These are phyloP conservation scores for Oophaga sylvatica DNA, from an alignment of 2,797 vertebrate genomes.

Conservation along the genomic window DNA sequence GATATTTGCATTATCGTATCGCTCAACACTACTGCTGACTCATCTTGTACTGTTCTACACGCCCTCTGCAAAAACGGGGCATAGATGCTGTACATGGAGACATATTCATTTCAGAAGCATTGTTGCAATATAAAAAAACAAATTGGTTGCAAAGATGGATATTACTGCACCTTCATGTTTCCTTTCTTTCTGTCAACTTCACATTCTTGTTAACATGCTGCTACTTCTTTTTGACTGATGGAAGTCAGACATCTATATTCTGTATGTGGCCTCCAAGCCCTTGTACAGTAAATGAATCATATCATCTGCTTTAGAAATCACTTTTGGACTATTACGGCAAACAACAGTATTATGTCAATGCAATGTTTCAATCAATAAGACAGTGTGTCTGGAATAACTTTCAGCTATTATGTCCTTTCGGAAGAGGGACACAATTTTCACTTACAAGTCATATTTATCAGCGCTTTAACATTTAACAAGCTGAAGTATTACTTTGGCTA, in stretches of 20 bases:
- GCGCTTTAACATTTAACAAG: conserved; percentile 64
- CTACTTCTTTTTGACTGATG: background rate
- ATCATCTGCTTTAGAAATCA: conserved; percentile 40
- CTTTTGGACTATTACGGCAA: conserved; percentile 29
- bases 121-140: background rate
- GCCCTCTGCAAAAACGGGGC: background rate
- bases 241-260: background rate
- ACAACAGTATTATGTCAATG: background rate
- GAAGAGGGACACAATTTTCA: conserved; percentile 65
- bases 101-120: background rate
- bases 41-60: too few species aligned
- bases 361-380: conserved; percentile 47
- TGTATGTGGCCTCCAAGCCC: conserved; percentile 14
- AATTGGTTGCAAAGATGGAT: background rate
- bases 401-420: conserved; percentile 55
- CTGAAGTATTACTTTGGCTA: conserved; percentile 44
- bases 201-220: background rate
- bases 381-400: conserved; percentile 43
- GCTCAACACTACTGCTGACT: too few species aligned
- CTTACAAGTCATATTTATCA: conserved; percentile 54
- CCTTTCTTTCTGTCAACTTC: background rate
- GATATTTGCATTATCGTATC: too few species aligned
- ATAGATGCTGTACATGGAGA: background rate
- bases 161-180: background rate
- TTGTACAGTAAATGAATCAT: conserved; percentile 32